A percentile compares a stretch with the other conserved stretches of the same genome.
Evolutionary conservation across 2,888 invertebrate genomes (phyloP).

Genomic region (Seladonia tumulorum): DNA sequence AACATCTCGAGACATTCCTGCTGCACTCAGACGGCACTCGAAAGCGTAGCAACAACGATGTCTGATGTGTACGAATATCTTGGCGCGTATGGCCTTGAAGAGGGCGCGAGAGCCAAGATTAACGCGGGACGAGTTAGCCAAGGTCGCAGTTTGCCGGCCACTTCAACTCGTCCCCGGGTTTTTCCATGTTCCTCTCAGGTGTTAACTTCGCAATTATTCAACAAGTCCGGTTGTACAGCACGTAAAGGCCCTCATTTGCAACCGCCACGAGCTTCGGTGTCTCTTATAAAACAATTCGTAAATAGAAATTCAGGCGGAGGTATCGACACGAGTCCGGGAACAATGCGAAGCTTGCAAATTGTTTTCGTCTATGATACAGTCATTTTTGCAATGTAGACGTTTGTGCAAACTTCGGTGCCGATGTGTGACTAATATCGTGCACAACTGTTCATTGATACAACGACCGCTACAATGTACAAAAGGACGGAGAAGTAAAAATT

Average conservation of each 20-base stretch:
- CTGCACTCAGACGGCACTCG: slow-evolving; percentile 62
- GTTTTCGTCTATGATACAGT: not conserved
- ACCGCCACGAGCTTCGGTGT: not conserved
- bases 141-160: slow-evolving; percentile 60
- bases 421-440: too few species aligned
- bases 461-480: too few species aligned
- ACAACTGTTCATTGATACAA: too few species aligned
- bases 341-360: not conserved
- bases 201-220: slow-evolving; percentile 11
- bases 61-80: slow-evolving; percentile 36
- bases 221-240: not conserved
- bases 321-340: too few species aligned
- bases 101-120: slow-evolving; percentile 48
- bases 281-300: not conserved
- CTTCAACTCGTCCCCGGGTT: slow-evolving; percentile 19
- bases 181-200: slow-evolving; percentile 17
- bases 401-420: too few species aligned
- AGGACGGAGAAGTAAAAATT: too few species aligned
- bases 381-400: too few species aligned
- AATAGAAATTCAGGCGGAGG: not conserved
- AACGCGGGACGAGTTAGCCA: slow-evolving; percentile 65
- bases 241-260: not conserved
- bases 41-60: slow-evolving; percentile 36
- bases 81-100: slow-evolving; percentile 47
- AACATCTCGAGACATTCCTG: slow-evolving; percentile 70